phyloP scores from a whole-genome alignment of 2,888 invertebrate genomes.

The Nudaria mundana region DNA sequence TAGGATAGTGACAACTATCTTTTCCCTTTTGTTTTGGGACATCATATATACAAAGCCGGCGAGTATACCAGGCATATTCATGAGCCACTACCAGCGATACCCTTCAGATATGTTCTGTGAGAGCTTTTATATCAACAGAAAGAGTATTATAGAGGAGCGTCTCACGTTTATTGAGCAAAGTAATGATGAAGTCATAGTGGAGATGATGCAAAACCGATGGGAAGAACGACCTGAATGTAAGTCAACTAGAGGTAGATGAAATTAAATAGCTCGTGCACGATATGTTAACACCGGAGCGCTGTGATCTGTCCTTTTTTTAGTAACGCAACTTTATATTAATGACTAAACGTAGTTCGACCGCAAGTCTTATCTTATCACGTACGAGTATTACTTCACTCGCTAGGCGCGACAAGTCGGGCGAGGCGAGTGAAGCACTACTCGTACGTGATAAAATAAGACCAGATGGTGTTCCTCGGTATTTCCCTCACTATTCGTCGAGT shows the following conservation, averaged over 20 bases:
- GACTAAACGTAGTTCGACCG: too few relatives aligned
- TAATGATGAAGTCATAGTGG: conserved; percentile 59
- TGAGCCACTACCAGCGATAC: conserved; percentile 83
- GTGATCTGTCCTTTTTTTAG: too few relatives aligned
- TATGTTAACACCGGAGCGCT: too few relatives aligned
- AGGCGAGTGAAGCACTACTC: too few relatives aligned
- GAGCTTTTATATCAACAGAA: conserved; percentile 85
- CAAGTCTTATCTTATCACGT: too few relatives aligned
- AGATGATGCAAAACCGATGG: conserved; percentile 67
- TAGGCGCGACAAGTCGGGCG: too few relatives aligned
- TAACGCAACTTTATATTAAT: too few relatives aligned
- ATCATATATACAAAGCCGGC: conserved; percentile 82
- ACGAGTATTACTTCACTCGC: too few relatives aligned
- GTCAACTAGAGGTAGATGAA: conserved; percentile 29
- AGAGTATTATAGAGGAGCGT: conserved; percentile 74
- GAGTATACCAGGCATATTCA: conserved; percentile 80
- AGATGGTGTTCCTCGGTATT: too few relatives aligned
- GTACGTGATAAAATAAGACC: too few relatives aligned
- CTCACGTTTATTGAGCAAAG: conserved; percentile 35
- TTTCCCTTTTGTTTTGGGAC: conserved; percentile 89
- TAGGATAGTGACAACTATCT: conserved; percentile 81
- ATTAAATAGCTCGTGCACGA: too few relatives aligned
- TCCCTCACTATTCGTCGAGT: too few relatives aligned
- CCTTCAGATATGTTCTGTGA: conserved; percentile 87
- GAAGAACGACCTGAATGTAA: conserved; percentile 67